Percentiles rank a stretch among this genome's conserved stretches.
Evolutionary conservation across 2,888 invertebrate genomes (phyloP).

Genomic region (Digitonthophagus gazella): DNA sequence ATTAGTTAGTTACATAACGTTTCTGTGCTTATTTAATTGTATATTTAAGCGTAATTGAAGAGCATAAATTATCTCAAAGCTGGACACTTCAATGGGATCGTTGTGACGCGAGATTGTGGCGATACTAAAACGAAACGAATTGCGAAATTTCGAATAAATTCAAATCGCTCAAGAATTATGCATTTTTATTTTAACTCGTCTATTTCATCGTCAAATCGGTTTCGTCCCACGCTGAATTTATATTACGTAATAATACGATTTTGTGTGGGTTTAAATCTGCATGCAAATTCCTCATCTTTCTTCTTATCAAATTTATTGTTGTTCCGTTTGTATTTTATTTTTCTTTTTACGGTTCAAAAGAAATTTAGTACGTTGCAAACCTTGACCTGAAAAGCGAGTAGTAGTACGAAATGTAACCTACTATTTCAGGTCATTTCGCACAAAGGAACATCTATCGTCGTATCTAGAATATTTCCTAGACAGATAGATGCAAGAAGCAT

Average conservation of each 20-base stretch:
- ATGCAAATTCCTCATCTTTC: no score
- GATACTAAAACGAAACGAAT: background rate
- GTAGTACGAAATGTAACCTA: background rate
- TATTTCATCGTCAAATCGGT: background rate
- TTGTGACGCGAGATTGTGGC: background rate
- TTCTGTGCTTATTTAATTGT: background rate
- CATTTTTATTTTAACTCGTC: no score
- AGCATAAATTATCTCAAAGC: background rate
- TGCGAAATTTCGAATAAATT: background rate
- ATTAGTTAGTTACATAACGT: no score
- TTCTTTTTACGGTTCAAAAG: background rate
- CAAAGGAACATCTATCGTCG: background rate
- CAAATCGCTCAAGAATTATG: background rate
- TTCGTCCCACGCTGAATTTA: background rate
- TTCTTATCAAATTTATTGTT: no score
- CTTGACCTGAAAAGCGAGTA: background rate
- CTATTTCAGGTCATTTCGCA: background rate
- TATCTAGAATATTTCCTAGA: background rate
- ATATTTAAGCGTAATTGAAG: background rate
- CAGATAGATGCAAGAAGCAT: background rate
- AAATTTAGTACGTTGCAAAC: no score
- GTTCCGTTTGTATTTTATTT: no score
- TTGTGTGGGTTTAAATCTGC: no score
- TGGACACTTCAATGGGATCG: background rate
- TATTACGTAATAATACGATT: no score